phyloP scores from a whole-genome alignment of 2,888 invertebrate species.

The Perizoma affinitatum region DNA sequence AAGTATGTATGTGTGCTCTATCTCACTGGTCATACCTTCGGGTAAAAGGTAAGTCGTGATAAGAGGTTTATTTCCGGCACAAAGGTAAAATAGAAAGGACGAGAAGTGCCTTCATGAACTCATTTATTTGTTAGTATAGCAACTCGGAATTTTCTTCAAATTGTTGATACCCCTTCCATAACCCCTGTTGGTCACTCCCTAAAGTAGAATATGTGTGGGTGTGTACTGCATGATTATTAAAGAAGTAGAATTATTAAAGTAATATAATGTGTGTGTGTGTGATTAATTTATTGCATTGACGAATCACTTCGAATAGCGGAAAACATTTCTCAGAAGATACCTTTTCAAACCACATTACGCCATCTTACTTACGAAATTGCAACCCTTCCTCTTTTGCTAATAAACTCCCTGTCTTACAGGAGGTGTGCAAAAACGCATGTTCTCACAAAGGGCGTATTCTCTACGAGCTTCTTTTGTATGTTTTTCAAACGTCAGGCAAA shows the following conservation, averaged over 20 bases:
- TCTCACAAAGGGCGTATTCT: conserved; percentile 38
- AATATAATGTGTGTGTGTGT: no score
- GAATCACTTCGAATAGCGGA: no score
- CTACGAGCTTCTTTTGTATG: conserved; percentile 38
- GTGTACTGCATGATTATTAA: no score
- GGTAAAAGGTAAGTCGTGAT: conserved; percentile 29
- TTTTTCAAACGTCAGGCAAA: conserved; percentile 42
- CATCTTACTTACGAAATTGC: conserved; percentile 15
- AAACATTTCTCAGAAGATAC: background rate
- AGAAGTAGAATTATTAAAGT: no score
- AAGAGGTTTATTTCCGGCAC: conserved; percentile 50
- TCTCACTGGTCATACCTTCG: conserved; percentile 28
- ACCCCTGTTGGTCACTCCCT: no score
- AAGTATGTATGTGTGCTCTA: conserved; percentile 9
- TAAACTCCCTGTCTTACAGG: conserved; percentile 32
- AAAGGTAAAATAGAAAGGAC: conserved; percentile 50
- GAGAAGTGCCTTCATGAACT: conserved; percentile 41
- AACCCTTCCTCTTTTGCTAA: conserved; percentile 29
- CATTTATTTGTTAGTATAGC: conserved; percentile 42
- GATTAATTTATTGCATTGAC: no score
- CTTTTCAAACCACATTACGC: background rate
- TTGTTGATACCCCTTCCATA: background rate
- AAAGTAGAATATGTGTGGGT: no score
- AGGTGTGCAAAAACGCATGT: conserved; percentile 40
- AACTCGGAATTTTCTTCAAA: conserved; percentile 12